Evolutionary conservation across 2,113 vertebrate species (phyloP), one percentile per base, ranked within the genome.

Genomic region (Pelecanus crispus): DNA sequence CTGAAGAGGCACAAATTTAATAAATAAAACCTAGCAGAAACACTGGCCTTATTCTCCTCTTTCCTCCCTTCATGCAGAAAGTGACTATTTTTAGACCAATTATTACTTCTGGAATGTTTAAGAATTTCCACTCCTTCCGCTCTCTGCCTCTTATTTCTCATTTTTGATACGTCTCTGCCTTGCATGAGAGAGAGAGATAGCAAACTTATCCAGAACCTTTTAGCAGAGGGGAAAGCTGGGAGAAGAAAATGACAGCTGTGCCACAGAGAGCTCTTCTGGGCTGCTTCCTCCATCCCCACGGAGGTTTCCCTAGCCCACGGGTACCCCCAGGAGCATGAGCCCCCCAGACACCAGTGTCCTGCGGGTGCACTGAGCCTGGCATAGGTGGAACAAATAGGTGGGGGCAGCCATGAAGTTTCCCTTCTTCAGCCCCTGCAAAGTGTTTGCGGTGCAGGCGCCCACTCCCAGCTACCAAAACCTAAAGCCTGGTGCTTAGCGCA

Each of bases 21-120:
- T 91, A 93, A 95, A 92, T 68, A 93, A 94, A 78, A 31, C 20
- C 55, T 18, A 77, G 20, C 40, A 70, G 50, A 82, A 94, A 93
- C 83, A 90, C 55, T 93, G 55, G 47, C 15, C 10, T 67, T 21
- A 71, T 95, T 94, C 59, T 92, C 28, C 34, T 78, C 72, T 86
- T 80, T 78, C 31, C 4, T 52, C 40, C 56, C 21, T n/a, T 40
- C 56, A 44, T 47, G 63, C 7, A 86, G 16, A 71, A 78, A 86
- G 56, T 20, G 59, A 34, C 32, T 92, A 84, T 93, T 97, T 93
- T 88, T 71, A 92, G 47, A 47, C 24, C 47, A 50, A 52, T 90
- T 86, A 74, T 62, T 86, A 38, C 53, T 81, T 81, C 20, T 63
- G 68, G 55, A 93, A 93, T 70, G 63, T 75, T 71, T 12, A 52